Base-by-base conservation (phyloP, 2,797 vertebrate species). In the Gorsachius magnificus region DNA sequence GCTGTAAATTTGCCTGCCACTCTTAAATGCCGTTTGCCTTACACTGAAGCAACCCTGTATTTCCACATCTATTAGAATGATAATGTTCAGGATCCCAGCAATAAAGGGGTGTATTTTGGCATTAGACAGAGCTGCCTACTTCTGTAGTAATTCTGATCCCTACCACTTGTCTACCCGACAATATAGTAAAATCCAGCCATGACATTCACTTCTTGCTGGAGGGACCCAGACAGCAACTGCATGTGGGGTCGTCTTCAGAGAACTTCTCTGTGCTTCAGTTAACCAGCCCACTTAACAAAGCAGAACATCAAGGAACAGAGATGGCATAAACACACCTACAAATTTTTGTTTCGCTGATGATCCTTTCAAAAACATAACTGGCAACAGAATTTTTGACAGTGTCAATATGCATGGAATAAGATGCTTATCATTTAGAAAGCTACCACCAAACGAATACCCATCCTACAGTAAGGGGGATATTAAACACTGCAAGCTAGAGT, bases 151-250 rank as follows among this genome's bases (percentile, higher is more conserved):
- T 63, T 95, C 57, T 68, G 57, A 92, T 72, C 41, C 68, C 29
- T 64, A 71, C 54, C 60, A 77, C 45, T 84, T 48, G 11, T 76
- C 83, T 93, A 35, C 60, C 86, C 31, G 15, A 83, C 78, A 82
- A 43, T 72, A 69, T 58, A 87, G 94, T 70, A 94, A 91, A 95
- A 92, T 76, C 56, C 63, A 94, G 36, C 35, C 50, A 76, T 38
- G 54, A 75, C 46, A 93, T 74, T 72, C 38, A 79, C 93, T 92
- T 96, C 68, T 94, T 66, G 45, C 31, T 50, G 69, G 76, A 16
- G 78, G 22, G 53, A 89, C 70, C 45, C 82, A 51, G 56, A 82
- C 46, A 78, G 51, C 50, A 96, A 70, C 56, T 76, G 76, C 31
- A 60, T 43, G 9, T 36, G 29, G 35, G 61, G 63, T 87, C 43